Evolutionary conservation across 2,888 invertebrate species (phyloP), one percentile per base, ranked within the genome.

Genomic region (Cheilosia soror): DNA sequence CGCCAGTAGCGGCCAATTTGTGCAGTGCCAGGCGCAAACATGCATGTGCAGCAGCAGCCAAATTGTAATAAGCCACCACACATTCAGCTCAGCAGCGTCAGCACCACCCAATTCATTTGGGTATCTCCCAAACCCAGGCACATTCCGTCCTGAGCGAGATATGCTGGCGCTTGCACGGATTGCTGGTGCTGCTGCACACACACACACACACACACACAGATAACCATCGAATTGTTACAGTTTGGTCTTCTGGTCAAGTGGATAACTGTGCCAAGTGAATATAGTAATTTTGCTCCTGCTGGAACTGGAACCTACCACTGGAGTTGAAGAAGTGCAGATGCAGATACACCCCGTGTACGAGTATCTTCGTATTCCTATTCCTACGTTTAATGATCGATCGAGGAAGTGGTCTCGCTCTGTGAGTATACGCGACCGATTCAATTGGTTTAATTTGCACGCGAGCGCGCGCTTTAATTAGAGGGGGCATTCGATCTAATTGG

Each of bases 301-400:
- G 2, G 20, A 20, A 20, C 20, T 20, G 20, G 20, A 20, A 20
- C 20, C 20, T 20, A 20, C 20, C 20, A 20, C 20, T 20, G 20
- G 20, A 20, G 20, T 20, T 20, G 60, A 62, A 55, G 51, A 27
- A 27, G 2, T 29, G 27, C 60, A 51, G 31, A 40, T 42, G 47
- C 6, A 44, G 55, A 57, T 44, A 29, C n/a, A 20, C 40, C 40
- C 40, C 11, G 11, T 4, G 5, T 51, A 25, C 37, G 25, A 15
- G 51, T 15, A 31, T 20, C 20, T 20, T 20, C 20, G 20, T 0
- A 20, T 20, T 20, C 20, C 20, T 20, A 62, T 63, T 31, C 57
- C 49, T 71, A 53, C 53, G 60, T 76, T 78, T 58, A 69, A 83
- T 83, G 83, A 83, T 83, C 78, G 83, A 83, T 83, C 79, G 83